Conservation (phyloP, 2,888 invertebrate genomes). For the Cantharis rufa region DNA sequence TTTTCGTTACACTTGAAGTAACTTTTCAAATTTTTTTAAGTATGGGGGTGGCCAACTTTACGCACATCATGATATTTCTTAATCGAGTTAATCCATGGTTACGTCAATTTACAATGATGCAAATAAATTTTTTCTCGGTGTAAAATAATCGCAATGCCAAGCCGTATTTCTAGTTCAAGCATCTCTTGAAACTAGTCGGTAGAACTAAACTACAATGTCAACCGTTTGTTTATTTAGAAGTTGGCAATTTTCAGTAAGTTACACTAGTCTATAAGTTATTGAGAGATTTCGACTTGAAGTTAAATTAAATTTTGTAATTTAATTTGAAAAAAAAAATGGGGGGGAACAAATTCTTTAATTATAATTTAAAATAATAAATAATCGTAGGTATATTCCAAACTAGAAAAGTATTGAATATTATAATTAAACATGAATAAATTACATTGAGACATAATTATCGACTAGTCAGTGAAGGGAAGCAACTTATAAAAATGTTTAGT, state of each 20-base stretch:
- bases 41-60: too few species aligned
- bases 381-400: not conserved
- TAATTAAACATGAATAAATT: slow-evolving; percentile 12
- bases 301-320: not conserved
- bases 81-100: not conserved
- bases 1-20: too few species aligned
- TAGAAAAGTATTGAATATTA: not conserved
- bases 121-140: not conserved
- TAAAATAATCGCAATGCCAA: not conserved
- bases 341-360: not conserved
- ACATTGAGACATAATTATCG: slow-evolving; percentile 13
- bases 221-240: not conserved
- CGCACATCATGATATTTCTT: too few species aligned
- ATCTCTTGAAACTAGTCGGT: not conserved
- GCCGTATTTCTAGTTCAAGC: not conserved
- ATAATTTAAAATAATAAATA: not conserved
- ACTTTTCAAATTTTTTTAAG: too few species aligned
- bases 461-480: slow-evolving; percentile 39
- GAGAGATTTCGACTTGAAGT: not conserved
- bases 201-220: not conserved
- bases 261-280: not conserved
- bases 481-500: slow-evolving; percentile 39
- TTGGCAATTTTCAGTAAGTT: not conserved
- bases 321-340: not conserved
- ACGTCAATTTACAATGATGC: not conserved